Evolutionary conservation across 2,888 invertebrate genomes (phyloP).

Genomic region (Zonitis immaculata): DNA sequence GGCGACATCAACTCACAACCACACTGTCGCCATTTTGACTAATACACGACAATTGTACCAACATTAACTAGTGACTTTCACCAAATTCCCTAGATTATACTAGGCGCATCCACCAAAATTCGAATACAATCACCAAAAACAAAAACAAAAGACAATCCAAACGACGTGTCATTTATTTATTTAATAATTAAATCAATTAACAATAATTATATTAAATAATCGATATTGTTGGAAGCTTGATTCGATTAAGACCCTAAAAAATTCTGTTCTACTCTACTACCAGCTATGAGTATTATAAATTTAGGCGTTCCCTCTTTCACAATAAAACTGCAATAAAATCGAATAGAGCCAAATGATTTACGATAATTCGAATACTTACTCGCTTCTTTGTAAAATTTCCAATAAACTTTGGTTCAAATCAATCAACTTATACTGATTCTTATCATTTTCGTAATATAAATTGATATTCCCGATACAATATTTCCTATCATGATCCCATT

Average conservation of each 20-base stretch:
- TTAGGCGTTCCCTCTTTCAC: slow-evolving; percentile 63
- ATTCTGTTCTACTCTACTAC: slow-evolving; percentile 54
- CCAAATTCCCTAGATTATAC: slow-evolving; percentile 19
- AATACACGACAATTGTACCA: slow-evolving; percentile 28
- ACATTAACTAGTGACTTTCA: slow-evolving; percentile 19
- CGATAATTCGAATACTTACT: slow-evolving; percentile 44
- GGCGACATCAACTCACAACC: slow-evolving; percentile 36
- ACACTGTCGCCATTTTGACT: slow-evolving; percentile 42
- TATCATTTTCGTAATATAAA: slow-evolving; percentile 70
- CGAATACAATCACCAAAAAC: background rate
- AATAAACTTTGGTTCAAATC: slow-evolving; percentile 54
- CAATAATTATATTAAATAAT: background rate
- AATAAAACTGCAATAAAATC: slow-evolving; percentile 50
- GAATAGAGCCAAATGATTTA: background rate
- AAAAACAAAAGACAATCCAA: background rate
- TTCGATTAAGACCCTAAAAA: slow-evolving; percentile 54
- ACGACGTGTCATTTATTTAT: background rate
- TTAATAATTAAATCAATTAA: background rate
- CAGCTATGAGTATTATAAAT: slow-evolving; percentile 58
- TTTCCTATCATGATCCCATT: slow-evolving; percentile 65
- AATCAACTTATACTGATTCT: slow-evolving; percentile 56
- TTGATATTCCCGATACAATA: slow-evolving; percentile 60
- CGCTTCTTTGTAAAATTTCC: slow-evolving; percentile 56
- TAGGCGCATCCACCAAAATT: too few relatives aligned
- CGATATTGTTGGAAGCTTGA: background rate